Conservation (phyloP, 2,888 invertebrate genomes). For the Nineta flava region DNA sequence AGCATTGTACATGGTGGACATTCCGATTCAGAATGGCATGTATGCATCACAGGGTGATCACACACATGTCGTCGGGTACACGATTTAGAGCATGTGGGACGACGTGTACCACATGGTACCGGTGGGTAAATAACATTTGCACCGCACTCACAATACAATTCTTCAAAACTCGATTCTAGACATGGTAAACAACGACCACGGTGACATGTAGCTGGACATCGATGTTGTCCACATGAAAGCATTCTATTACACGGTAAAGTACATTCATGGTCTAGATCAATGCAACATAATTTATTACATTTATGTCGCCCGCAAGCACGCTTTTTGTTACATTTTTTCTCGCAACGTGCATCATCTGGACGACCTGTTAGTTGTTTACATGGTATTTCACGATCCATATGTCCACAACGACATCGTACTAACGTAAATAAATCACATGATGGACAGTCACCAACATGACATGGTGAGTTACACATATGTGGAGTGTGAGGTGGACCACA, state of each 20-base stretch:
- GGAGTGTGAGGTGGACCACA: slow-evolving; percentile 51
- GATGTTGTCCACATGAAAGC: slow-evolving; percentile 76
- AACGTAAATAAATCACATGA: slow-evolving; percentile 59
- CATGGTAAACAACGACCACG: slow-evolving; percentile 70
- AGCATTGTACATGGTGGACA: slow-evolving; percentile 81
- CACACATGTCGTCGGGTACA: slow-evolving; percentile 67
- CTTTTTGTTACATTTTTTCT: slow-evolving; percentile 79
- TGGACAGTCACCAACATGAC: slow-evolving; percentile 61
- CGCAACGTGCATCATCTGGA: slow-evolving; percentile 64
- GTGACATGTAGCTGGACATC: slow-evolving; percentile 81
- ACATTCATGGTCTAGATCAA: slow-evolving; percentile 74
- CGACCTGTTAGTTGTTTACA: slow-evolving; percentile 55
- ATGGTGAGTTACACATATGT: slow-evolving; percentile 51
- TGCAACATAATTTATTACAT: slow-evolving; percentile 81
- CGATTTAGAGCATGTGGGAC: slow-evolving; percentile 61
- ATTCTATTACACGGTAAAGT: slow-evolving; percentile 64
- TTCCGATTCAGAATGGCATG: slow-evolving; percentile 53
- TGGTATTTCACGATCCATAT: slow-evolving; percentile 64
- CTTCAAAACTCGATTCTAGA: slow-evolving; percentile 72
- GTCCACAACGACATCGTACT: slow-evolving; percentile 72
- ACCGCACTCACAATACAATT: slow-evolving; percentile 85
- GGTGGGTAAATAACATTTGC: slow-evolving; percentile 76
- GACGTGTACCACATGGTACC: slow-evolving; percentile 78
- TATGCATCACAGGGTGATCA: slow-evolving; percentile 67
- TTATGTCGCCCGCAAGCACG: slow-evolving; percentile 77